Conservation (phyloP, 2,797 vertebrate species). For the Pterois miles region DNA sequence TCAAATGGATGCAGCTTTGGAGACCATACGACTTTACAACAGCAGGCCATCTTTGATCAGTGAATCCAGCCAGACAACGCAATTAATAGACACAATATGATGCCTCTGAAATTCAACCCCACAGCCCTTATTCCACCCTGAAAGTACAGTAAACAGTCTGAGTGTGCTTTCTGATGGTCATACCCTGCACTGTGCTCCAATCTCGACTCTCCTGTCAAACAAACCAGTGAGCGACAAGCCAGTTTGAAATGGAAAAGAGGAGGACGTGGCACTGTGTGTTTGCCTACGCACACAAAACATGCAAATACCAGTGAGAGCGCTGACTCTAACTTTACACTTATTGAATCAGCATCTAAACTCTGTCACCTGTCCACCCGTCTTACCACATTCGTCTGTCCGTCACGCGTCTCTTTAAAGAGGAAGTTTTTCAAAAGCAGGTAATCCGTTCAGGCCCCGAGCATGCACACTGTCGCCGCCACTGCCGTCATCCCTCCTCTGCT, state of each 20-base stretch:
- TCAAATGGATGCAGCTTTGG: background rate
- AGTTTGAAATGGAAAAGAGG: background rate
- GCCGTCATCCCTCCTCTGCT: conserved; percentile 35
- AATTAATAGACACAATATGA: background rate
- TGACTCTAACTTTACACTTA: background rate
- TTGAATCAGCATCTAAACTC: background rate
- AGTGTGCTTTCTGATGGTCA: conserved; percentile 11
- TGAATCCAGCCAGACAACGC: background rate
- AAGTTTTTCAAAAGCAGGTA: conserved; percentile 10
- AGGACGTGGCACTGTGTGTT: background rate
- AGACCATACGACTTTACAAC: background rate
- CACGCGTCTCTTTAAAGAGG: background rate
- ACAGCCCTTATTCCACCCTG: conserved; percentile 26
- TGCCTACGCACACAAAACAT: background rate
- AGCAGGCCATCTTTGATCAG: background rate
- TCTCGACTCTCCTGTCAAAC: background rate
- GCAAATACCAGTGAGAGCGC: background rate
- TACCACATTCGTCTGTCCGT: conserved; percentile 56
- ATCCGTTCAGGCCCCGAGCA: conserved; percentile 16
- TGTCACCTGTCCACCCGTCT: background rate
- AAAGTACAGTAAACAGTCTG: conserved; percentile 45
- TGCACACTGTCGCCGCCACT: background rate
- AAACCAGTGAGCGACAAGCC: background rate
- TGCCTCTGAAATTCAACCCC: conserved; percentile 39
- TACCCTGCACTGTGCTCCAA: background rate